Percentiles rank a stretch among this genome's conserved stretches.
These are phyloP conservation scores for Mormyrus proboscirostris DNA, from an alignment of 2,797 vertebrate genomes.

Conservation along the genomic window DNA sequence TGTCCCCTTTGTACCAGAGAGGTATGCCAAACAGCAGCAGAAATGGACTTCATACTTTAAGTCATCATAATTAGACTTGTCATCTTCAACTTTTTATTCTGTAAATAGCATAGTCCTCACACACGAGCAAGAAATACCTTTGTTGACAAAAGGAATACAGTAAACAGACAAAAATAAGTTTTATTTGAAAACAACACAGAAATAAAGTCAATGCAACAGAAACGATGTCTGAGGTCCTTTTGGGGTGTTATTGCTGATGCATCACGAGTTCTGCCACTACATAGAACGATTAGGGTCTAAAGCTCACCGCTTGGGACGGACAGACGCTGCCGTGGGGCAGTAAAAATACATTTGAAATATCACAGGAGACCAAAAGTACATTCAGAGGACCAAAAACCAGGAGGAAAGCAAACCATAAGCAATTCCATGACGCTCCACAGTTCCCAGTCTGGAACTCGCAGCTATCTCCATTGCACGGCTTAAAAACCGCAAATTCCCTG, in stretches of 20 bases:
- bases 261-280: constrained; percentile 2
- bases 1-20: not conserved
- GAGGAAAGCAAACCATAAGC: not conserved
- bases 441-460: not conserved
- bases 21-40: not conserved
- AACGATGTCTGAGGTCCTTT: constrained; percentile 7
- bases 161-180: constrained; percentile 13
- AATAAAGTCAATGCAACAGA: constrained; percentile 5
- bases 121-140: constrained; percentile 4
- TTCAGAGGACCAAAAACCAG: not conserved
- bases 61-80: not conserved
- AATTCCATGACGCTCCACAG: not conserved
- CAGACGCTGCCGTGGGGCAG: not conserved
- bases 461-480: not conserved
- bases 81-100: not conserved
- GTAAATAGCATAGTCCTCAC: not conserved
- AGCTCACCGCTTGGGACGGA: not conserved
- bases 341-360: constrained; percentile 2
- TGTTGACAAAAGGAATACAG: constrained; percentile 7
- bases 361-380: not conserved
- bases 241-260: constrained; percentile 20
- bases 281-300: not conserved
- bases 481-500: not conserved
- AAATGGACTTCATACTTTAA: not conserved
- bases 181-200: constrained; percentile 10